These are phyloP conservation scores for Notiomystis cincta DNA, from an alignment of 2,113 vertebrate species.

Conservation along the genomic window DNA sequence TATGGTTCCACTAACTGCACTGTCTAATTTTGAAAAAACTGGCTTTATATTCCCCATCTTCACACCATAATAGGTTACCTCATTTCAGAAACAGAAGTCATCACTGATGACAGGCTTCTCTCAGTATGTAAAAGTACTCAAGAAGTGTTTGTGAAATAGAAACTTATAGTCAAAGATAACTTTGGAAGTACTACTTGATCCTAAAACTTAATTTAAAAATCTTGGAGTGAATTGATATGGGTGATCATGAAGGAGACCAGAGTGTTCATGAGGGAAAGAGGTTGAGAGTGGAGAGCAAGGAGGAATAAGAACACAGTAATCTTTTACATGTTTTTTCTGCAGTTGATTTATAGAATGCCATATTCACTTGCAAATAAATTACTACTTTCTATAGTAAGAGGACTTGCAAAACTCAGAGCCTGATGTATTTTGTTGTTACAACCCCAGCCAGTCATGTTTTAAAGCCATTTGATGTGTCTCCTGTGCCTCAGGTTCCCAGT, in stretches of 20 bases:
- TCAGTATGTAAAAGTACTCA: background rate
- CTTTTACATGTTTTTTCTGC: background rate
- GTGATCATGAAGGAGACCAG: background rate
- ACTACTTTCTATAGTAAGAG: background rate
- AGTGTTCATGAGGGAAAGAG: background rate
- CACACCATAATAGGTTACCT: background rate
- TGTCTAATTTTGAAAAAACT: background rate
- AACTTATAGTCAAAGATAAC: background rate
- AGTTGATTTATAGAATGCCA: background rate
- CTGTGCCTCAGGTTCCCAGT: constrained; percentile 74
- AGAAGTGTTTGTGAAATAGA: background rate
- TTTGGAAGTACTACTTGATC: background rate
- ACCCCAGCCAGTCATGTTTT: background rate
- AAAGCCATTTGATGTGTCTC: background rate
- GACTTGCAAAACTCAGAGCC: background rate
- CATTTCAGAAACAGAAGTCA: background rate
- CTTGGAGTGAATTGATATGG: background rate
- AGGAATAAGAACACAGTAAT: background rate
- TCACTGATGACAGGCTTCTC: background rate
- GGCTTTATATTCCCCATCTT: background rate
- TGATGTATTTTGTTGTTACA: background rate
- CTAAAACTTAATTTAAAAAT: background rate
- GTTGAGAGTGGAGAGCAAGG: background rate
- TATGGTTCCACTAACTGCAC: background rate
- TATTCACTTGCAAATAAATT: background rate